A percentile compares a stretch with the other conserved stretches of the same genome.
phyloP scores from a whole-genome alignment of 2,113 vertebrate species.

The Ammodytes dubius region DNA sequence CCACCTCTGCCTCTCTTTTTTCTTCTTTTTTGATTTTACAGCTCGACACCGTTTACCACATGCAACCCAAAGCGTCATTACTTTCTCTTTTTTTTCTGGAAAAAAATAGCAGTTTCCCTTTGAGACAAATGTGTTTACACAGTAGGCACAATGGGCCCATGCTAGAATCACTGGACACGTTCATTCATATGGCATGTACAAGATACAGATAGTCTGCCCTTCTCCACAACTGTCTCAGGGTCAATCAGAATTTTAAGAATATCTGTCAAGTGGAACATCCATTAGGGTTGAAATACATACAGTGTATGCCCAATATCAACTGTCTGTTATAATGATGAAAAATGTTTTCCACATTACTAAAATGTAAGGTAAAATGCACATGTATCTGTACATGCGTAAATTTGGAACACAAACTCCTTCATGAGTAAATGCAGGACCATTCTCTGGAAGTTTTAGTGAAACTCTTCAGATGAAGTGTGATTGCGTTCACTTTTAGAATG shows the following conservation, averaged over 20 bases:
- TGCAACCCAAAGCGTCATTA: constrained; percentile 19
- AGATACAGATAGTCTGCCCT: background rate
- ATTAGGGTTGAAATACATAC: background rate
- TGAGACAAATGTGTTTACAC: constrained; percentile 35
- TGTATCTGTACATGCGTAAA: background rate
- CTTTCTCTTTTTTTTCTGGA: constrained; percentile 15
- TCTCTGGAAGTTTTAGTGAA: background rate
- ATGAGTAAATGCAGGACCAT: background rate
- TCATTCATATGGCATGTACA: background rate
- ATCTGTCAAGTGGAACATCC: background rate
- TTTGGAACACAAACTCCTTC: background rate
- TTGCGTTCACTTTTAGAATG: constrained; percentile 11
- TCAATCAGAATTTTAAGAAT: too few relatives aligned
- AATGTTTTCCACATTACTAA: background rate
- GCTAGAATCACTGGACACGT: background rate
- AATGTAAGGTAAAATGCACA: background rate
- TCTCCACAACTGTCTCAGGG: too few relatives aligned
- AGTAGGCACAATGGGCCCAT: constrained; percentile 4
- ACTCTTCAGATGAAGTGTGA: background rate
- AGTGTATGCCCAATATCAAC: background rate
- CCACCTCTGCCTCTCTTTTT: constrained; percentile 36
- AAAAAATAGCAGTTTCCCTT: constrained; percentile 36
- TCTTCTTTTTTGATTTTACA: constrained; percentile 33
- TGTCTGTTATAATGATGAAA: background rate
- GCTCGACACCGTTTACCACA: constrained; percentile 53